phyloP scores from a whole-genome alignment of 2,888 invertebrate species.

The Cylloceria caligata region DNA sequence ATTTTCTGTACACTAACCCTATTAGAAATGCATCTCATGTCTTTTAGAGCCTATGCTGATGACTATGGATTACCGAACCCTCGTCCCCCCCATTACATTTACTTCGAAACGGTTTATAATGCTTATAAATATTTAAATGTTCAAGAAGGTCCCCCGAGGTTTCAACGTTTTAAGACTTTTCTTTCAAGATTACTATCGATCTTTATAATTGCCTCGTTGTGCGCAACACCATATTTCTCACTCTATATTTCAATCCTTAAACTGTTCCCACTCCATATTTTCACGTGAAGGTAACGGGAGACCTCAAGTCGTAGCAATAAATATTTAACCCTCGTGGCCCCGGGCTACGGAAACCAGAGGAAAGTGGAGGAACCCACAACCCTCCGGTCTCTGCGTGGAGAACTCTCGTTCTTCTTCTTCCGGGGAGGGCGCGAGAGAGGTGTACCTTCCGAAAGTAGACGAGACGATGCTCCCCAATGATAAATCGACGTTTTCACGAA shows the following conservation, averaged over 20 bases:
- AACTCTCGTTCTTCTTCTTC: slow-evolving; percentile 29
- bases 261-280: slow-evolving; percentile 42
- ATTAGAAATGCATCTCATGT: too few relatives aligned
- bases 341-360: slow-evolving; percentile 61
- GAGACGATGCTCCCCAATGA: slow-evolving; percentile 57
- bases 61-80: too few relatives aligned
- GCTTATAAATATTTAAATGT: too few relatives aligned
- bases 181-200: not conserved
- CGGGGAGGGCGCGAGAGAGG: slow-evolving; percentile 22
- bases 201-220: slow-evolving; percentile 1
- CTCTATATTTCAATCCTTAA: slow-evolving; percentile 10
- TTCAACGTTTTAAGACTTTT: not conserved
- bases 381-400: slow-evolving; percentile 40
- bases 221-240: not conserved
- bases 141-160: not conserved
- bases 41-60: too few relatives aligned
- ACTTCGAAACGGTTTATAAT: too few relatives aligned
- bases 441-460: slow-evolving; percentile 20
- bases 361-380: slow-evolving; percentile 63
- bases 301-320: slow-evolving; percentile 54
- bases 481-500: slow-evolving; percentile 68
- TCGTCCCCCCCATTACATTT: too few relatives aligned
- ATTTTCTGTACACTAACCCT: too few relatives aligned
- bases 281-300: slow-evolving; percentile 9
- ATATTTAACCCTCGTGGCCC: slow-evolving; percentile 63